These are phyloP conservation scores for Papilio elwesi DNA, from an alignment of 2,888 invertebrate genomes.

Conservation along the genomic window DNA sequence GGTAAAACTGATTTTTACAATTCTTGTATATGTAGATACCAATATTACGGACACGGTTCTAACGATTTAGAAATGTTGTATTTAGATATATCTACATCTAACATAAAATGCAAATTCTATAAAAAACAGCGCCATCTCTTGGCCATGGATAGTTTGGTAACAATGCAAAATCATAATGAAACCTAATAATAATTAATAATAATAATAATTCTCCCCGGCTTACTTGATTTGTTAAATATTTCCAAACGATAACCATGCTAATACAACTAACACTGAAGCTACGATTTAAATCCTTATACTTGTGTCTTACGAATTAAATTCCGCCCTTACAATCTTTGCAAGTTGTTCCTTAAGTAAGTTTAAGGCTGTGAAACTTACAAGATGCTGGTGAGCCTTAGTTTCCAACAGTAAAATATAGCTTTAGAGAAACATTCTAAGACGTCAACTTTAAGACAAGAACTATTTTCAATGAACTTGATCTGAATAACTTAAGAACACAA, in stretches of 20 bases:
- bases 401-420: not conserved
- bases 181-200: no score
- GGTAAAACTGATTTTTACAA: not conserved
- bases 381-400: not conserved
- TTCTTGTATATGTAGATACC: no score
- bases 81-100: no score
- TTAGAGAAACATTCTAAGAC: not conserved
- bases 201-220: no score
- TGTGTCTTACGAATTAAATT: not conserved
- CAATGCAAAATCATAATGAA: no score
- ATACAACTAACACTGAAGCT: not conserved
- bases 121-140: no score
- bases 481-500: not conserved
- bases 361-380: not conserved
- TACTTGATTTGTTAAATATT: no score
- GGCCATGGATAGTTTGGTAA: no score
- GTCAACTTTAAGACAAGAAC: not conserved
- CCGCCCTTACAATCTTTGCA: not conserved
- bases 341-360: not conserved
- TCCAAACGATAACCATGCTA: no score
- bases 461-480: not conserved
- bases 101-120: no score
- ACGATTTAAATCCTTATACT: not conserved
- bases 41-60: no score
- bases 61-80: no score